Evolutionary conservation across 1,140 invertebrate species (phyloP).

Genomic region (Lucilia sericata): DNA sequence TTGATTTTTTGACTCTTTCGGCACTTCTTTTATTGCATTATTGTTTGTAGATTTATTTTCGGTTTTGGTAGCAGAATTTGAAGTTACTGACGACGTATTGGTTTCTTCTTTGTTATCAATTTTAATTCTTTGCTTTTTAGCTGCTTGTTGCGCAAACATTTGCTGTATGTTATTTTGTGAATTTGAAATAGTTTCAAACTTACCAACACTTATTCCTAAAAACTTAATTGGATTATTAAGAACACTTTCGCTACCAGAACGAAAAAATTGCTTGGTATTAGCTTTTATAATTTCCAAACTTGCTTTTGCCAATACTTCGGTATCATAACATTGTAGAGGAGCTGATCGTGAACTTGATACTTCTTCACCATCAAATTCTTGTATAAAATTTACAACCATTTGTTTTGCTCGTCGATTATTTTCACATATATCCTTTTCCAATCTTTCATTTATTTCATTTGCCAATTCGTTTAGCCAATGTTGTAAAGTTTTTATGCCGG

Average conservation of each 20-base stretch:
- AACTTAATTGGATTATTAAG: slow-evolving; percentile 75
- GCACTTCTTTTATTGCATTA: neutral
- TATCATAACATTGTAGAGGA: slow-evolving; percentile 68
- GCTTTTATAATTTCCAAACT: slow-evolving; percentile 74
- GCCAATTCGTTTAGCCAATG: slow-evolving; percentile 87
- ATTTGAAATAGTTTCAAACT: slow-evolving; percentile 75
- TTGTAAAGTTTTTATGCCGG: slow-evolving; percentile 77
- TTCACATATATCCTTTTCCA: slow-evolving; percentile 83
- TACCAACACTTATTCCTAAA: slow-evolving; percentile 81
- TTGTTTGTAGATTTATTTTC: neutral
- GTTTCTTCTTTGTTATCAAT: slow-evolving; percentile 2
- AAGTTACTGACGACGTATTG: neutral
- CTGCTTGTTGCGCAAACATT: slow-evolving; percentile 64
- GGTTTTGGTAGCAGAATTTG: too few species aligned
- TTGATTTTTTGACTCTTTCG: slow-evolving; percentile 49
- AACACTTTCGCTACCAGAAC: slow-evolving; percentile 62
- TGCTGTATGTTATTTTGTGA: slow-evolving; percentile 70
- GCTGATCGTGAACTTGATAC: slow-evolving; percentile 73
- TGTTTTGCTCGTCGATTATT: slow-evolving; percentile 78
- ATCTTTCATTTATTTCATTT: slow-evolving; percentile 84
- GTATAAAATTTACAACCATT: slow-evolving; percentile 74
- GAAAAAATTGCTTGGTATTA: slow-evolving; percentile 67
- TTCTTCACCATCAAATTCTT: slow-evolving; percentile 72
- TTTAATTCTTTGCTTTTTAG: slow-evolving; percentile 52
- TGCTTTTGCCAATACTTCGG: slow-evolving; percentile 72